A percentile compares a stretch with the other conserved stretches of the same genome.
Evolutionary conservation across 1,140 invertebrate species (phyloP).

Genomic region (Hirudo medicinalis): DNA sequence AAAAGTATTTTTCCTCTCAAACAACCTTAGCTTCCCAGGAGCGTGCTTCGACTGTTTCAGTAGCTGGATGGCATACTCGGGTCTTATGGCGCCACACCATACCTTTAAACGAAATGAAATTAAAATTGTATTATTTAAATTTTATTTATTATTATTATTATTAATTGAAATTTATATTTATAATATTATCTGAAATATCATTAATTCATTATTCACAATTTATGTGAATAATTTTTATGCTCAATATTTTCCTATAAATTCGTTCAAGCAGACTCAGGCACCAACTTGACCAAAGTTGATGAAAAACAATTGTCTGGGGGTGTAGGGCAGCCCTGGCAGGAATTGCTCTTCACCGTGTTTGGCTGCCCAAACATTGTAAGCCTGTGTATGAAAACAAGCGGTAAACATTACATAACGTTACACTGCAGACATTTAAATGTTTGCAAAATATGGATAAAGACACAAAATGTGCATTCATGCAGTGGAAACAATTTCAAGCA

Average conservation of each 20-base stretch:
- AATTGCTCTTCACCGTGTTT: conserved; percentile 42
- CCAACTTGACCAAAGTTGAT: conserved; percentile 63
- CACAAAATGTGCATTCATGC: too few species aligned
- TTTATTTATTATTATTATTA: neutral
- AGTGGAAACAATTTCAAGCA: too few species aligned
- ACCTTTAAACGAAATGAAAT: neutral
- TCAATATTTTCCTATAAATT: neutral
- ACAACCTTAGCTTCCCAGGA: conserved; percentile 11
- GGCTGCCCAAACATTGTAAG: conserved; percentile 51
- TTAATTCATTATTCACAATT: too few species aligned
- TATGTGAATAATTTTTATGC: too few species aligned
- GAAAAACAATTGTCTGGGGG: conserved; percentile 50
- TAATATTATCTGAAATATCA: too few species aligned
- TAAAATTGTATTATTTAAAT: neutral
- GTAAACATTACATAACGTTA: neutral
- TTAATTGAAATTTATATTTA: neutral
- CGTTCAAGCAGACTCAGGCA: neutral
- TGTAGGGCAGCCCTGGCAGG: conserved; percentile 66
- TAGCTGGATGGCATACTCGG: conserved; percentile 4
- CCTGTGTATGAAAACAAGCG: conserved; percentile 35
- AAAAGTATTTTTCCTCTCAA: too few species aligned
- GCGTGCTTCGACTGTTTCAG: neutral
- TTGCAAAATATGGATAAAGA: too few species aligned
- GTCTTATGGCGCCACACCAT: conserved; percentile 8
- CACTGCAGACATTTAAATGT: neutral